Evolutionary conservation across 2,113 vertebrate genomes (phyloP).

Genomic region (Lampris incognitus): DNA sequence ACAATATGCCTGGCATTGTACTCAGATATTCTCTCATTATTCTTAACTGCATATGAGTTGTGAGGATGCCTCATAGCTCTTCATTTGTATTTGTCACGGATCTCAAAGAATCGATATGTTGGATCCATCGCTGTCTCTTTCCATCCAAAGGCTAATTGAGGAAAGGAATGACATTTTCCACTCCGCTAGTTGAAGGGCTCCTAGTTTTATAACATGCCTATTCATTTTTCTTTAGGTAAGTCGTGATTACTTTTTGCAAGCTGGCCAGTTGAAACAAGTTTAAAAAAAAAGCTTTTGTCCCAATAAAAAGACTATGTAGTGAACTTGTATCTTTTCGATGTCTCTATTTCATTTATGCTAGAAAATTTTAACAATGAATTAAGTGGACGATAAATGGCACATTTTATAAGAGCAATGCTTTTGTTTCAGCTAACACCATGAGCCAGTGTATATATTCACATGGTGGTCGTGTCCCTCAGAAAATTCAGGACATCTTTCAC

Average conservation of each 20-base stretch:
- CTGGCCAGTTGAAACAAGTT: conserved; percentile 22
- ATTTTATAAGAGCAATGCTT: conserved; percentile 80
- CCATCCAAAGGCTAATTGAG: conserved; percentile 49
- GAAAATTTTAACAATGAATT: conserved; percentile 64
- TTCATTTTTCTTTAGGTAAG: conserved; percentile 28
- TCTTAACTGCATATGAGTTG: conserved; percentile 23
- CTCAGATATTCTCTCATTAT: conserved; percentile 16
- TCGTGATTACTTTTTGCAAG: conserved; percentile 15
- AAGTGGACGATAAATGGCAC: conserved; percentile 88
- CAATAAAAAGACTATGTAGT: conserved; percentile 8
- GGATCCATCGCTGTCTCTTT: conserved; percentile 52
- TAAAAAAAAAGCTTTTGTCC: conserved; percentile 15
- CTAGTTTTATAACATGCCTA: conserved; percentile 38
- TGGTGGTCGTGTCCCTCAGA: conserved; percentile 21
- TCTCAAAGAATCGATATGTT: conserved; percentile 45
- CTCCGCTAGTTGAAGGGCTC: conserved; percentile 22
- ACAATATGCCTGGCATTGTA: conserved; percentile 24
- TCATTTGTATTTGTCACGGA: conserved; percentile 47
- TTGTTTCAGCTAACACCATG: conserved; percentile 79
- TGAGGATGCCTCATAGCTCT: conserved; percentile 17
- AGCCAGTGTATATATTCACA: conserved; percentile 80
- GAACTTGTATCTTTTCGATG: conserved; percentile 7
- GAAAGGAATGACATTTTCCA: conserved; percentile 48
- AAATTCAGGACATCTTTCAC: background rate
- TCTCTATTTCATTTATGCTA: conserved; percentile 85